These are phyloP conservation scores for Numenius arquata DNA, from an alignment of 2,113 vertebrate genomes.

Conservation along the genomic window DNA sequence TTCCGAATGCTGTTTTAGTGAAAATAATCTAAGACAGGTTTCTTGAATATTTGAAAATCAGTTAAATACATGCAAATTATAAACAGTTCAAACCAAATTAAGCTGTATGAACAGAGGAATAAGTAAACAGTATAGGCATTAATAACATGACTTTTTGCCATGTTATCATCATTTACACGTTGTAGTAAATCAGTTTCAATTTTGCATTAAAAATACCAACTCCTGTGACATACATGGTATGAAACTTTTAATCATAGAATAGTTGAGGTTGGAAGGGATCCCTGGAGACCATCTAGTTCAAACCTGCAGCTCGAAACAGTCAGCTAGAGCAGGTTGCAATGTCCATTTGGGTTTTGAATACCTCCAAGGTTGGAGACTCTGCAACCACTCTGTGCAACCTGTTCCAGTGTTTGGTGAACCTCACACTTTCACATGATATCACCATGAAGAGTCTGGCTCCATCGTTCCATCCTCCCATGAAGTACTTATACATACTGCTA, in stretches of 20 bases:
- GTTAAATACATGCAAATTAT: not conserved
- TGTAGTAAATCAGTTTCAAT: not conserved
- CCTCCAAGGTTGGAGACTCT: not conserved
- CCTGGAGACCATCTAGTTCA: not conserved
- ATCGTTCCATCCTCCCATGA: not conserved
- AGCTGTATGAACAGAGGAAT: not conserved
- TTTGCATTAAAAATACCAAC: not conserved
- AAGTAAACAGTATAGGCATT: not conserved
- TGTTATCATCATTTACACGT: not conserved
- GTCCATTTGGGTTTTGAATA: not conserved
- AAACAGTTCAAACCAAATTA: not conserved
- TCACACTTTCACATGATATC: not conserved
- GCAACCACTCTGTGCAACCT: not conserved
- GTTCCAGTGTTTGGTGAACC: not conserved
- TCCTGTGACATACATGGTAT: not conserved
- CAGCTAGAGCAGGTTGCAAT: not conserved
- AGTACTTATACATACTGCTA: not conserved
- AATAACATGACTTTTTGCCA: not conserved
- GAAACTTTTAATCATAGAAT: not conserved
- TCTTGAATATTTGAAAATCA: not conserved
- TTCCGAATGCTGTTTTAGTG: not conserved
- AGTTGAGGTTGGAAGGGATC: not conserved
- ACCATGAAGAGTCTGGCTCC: not conserved
- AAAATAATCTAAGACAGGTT: not conserved
- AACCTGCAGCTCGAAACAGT: not conserved